Base-by-base conservation (phyloP, 2,113 vertebrate genomes). In the Oophaga pumilio region DNA sequence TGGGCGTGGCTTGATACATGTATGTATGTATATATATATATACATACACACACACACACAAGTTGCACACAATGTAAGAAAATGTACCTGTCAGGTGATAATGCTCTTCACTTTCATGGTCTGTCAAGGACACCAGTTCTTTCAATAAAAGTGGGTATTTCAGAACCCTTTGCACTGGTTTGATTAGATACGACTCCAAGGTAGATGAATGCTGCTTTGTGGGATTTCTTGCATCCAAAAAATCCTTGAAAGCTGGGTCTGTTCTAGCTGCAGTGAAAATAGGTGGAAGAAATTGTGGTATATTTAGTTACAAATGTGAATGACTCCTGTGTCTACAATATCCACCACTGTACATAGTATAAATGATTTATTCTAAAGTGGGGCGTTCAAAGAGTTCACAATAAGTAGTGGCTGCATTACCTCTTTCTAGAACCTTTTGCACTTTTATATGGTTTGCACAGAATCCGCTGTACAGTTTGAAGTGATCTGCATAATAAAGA, bases 371-470 rank as follows among this genome's bases (percentile, higher is more conserved):
- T 43, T 2, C 12, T 18, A 33, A 26, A 60, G 14, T 17, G 1
- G 15, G 18, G 78, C 26, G 33, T 33, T 2, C 60, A 60, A 24
- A 15, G 33, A 18, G n/a, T 8, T 26, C 28, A 82, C 4, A 11
- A 66, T 62, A 33, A 8, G 2, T 43, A 76, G 12, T 68, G 13
- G n/a, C 49, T 18, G 17, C 73, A 88, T 93, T 96, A 99, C 98
- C 98, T 97, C 96, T 95, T 92, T 99, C 97, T 14, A 99, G 95
- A 92, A 99, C 97, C 92, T 99, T 98, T 93, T 99, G 98, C 85
- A 99, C 97, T 93, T 99, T 99, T 91, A 97, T 98, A 91, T 99
- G 98, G 90, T 99, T 99, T 59, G 98, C 97, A 59, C 98, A 99
- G 92, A 99, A 99, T 78, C 98, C 98, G 20, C 98, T 99, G 94